phyloP scores from a whole-genome alignment of 2,888 invertebrate genomes.

The Heliconius ismenius region DNA sequence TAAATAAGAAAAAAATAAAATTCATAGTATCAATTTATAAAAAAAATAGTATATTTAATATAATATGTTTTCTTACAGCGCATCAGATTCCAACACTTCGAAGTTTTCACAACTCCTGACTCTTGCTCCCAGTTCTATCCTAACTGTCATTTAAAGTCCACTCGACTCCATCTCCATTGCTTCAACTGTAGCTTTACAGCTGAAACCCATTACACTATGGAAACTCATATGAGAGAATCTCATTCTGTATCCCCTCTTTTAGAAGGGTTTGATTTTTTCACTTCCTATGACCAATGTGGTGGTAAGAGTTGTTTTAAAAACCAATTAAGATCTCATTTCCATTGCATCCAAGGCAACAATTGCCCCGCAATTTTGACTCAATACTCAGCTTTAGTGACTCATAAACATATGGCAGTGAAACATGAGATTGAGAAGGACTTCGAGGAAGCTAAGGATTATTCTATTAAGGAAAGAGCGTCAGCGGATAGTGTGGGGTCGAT shows the following conservation, averaged over 20 bases:
- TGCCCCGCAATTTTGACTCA: constrained; percentile 78
- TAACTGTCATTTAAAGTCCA: constrained; percentile 85
- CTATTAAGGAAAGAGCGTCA: constrained; percentile 75
- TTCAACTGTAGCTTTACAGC: constrained; percentile 93
- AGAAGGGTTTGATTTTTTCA: constrained; percentile 92
- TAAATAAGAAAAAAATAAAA: too few relatives aligned
- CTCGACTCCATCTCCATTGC: constrained; percentile 92
- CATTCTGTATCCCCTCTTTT: constrained; percentile 91
- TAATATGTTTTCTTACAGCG: constrained; percentile 60
- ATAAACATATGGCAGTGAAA: constrained; percentile 76
- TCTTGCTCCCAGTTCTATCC: constrained; percentile 86
- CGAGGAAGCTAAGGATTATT: constrained; percentile 79
- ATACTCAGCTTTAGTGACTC: constrained; percentile 76
- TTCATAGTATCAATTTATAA: too few relatives aligned
- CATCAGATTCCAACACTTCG: constrained; percentile 84
- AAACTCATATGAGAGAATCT: constrained; percentile 92
- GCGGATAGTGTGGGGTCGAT: constrained; percentile 69
- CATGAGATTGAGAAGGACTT: constrained; percentile 69
- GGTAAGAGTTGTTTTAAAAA: constrained; percentile 78
- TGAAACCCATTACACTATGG: constrained; percentile 88
- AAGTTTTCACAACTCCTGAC: constrained; percentile 82
- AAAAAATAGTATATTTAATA: too few relatives aligned
- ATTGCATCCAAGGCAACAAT: constrained; percentile 76
- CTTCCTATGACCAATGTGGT: constrained; percentile 77
- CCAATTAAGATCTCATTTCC: constrained; percentile 74